Conservation (phyloP, 2,797 vertebrate species). For the Chromobotia macracanthus region DNA sequence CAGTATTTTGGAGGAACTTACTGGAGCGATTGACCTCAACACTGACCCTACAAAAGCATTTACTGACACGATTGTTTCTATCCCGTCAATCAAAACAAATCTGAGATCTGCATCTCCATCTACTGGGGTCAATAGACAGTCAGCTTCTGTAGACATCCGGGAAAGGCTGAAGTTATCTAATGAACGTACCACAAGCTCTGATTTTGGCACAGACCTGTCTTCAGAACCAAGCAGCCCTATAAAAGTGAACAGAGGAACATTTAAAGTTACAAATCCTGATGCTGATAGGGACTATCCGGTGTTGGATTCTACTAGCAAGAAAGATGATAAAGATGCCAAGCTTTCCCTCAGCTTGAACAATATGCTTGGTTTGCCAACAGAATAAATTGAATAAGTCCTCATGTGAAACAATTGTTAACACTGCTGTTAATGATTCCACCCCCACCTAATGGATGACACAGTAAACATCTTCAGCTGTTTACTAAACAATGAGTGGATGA, state of each 20-base stretch:
- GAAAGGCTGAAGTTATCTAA: constrained; percentile 71
- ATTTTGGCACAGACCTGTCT: constrained; percentile 24
- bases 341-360: constrained; percentile 73
- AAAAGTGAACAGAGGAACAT: constrained; percentile 68
- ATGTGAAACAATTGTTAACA: too few species aligned
- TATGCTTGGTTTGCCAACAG: constrained; percentile 71
- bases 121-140: constrained; percentile 43
- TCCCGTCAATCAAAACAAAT: constrained; percentile 13
- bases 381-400: background rate
- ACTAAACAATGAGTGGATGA: background rate
- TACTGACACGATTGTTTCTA: background rate
- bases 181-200: constrained; percentile 36
- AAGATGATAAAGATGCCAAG: constrained; percentile 56
- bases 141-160: constrained; percentile 64
- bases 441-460: background rate
- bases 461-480: background rate
- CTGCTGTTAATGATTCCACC: background rate
- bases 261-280: constrained; percentile 70
- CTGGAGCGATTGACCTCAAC: constrained; percentile 37
- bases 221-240: constrained; percentile 50
- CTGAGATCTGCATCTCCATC: constrained; percentile 30
- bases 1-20: constrained; percentile 19
- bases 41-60: constrained; percentile 48
- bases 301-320: constrained; percentile 54
- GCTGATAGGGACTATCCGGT: constrained; percentile 49